phyloP scores from a whole-genome alignment of 92 coral and sea anemone species.

The Phenganax stokvisi region DNA sequence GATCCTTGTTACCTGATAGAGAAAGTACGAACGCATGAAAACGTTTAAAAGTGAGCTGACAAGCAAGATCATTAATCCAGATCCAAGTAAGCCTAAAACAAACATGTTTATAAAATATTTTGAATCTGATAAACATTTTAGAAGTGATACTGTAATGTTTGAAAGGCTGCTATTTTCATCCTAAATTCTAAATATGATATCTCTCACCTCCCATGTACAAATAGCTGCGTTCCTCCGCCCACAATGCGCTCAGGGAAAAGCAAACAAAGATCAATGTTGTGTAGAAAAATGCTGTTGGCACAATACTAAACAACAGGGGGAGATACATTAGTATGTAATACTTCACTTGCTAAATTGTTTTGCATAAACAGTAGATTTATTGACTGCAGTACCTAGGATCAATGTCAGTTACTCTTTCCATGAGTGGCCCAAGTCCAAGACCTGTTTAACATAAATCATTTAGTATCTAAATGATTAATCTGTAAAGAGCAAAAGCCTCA shows the following conservation, averaged over 20 bases:
- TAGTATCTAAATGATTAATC: not conserved
- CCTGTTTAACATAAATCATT: slow-evolving; percentile 44
- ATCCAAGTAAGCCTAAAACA: slow-evolving; percentile 67
- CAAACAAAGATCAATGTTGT: slow-evolving; percentile 84
- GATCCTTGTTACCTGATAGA: slow-evolving; percentile 64
- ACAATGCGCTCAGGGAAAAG: slow-evolving; percentile 92
- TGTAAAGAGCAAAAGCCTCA: not conserved
- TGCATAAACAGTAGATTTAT: too few species aligned
- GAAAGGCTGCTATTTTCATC: not conserved
- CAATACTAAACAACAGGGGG: slow-evolving; percentile 61
- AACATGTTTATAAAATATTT: not conserved
- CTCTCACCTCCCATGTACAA: slow-evolving; percentile 86
- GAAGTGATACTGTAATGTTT: not conserved
- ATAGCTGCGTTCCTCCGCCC: slow-evolving; percentile 83
- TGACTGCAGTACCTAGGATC: slow-evolving; percentile 69
- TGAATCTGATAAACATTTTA: not conserved
- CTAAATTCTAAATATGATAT: not conserved
- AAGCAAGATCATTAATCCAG: slow-evolving; percentile 72
- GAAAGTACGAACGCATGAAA: slow-evolving; percentile 70
- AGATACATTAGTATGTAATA: too few species aligned
- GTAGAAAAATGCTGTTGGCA: slow-evolving; percentile 90
- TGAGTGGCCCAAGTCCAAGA: slow-evolving; percentile 87
- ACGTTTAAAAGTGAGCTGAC: slow-evolving; percentile 66
- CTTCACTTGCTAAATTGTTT: too few species aligned
- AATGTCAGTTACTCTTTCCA: slow-evolving; percentile 75